Percentiles rank a stretch among this genome's conserved stretches.
Evolutionary conservation across 2,797 vertebrate species (phyloP).

Genomic region (Protosalanx chinensis): DNA sequence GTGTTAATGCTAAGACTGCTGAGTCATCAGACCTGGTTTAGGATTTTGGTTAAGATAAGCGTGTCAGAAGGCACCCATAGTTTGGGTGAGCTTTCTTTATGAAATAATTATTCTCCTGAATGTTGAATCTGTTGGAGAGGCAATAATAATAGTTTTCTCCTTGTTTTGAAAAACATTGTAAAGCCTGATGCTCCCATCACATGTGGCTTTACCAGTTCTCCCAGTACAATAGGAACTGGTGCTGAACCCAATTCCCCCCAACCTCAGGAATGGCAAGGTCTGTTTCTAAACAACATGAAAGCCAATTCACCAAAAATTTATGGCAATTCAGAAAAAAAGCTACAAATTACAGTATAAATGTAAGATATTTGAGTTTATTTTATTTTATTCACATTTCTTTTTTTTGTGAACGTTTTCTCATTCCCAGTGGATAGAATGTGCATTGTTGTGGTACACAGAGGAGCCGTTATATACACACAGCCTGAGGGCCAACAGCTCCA

Average conservation of each 20-base stretch:
- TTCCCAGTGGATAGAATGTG: background rate
- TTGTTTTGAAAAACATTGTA: no score
- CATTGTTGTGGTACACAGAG: background rate
- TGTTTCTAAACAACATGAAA: background rate
- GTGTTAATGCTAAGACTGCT: background rate
- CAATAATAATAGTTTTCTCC: no score
- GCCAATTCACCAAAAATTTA: background rate
- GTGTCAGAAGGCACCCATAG: background rate
- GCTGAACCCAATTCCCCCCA: no score
- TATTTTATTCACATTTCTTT: background rate
- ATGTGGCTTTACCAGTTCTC: no score
- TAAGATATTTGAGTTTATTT: background rate
- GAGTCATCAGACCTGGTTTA: background rate
- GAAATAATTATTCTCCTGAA: background rate
- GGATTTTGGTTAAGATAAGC: background rate
- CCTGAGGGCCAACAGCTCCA: background rate
- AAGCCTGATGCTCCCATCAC: no score
- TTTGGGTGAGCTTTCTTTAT: background rate
- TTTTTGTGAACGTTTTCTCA: background rate
- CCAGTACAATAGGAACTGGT: no score
- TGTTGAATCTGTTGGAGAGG: background rate
- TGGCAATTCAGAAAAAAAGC: background rate
- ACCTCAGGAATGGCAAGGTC: background rate
- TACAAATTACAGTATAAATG: background rate
- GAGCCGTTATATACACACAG: background rate